phyloP scores from a whole-genome alignment of 2,797 vertebrate genomes.

The Serranus cabrilla region DNA sequence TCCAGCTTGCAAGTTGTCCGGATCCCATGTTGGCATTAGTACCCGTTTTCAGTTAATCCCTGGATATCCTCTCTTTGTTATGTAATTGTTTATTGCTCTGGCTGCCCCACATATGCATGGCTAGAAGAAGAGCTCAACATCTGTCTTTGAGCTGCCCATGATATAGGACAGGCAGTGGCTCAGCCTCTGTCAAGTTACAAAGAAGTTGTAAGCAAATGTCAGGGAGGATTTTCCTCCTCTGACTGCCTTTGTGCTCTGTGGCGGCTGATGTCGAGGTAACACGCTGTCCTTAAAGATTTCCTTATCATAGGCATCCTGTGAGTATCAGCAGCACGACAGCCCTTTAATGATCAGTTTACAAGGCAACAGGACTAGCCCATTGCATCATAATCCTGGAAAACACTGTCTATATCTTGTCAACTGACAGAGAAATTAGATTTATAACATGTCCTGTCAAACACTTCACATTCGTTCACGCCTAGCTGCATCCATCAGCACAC shows the following conservation, averaged over 20 bases:
- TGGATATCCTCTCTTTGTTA: slow-evolving; percentile 72
- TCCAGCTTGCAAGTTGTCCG: slow-evolving; percentile 26
- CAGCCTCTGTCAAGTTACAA: not conserved
- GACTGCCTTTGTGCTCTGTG: slow-evolving; percentile 1
- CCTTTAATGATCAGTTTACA: not conserved
- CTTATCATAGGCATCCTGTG: not conserved
- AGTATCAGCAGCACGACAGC: not conserved
- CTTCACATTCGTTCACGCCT: not conserved
- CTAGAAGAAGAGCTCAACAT: slow-evolving; percentile 49
- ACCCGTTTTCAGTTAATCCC: slow-evolving; percentile 64
- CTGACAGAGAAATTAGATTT: not conserved
- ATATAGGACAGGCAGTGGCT: slow-evolving; percentile 9
- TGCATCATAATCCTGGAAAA: not conserved
- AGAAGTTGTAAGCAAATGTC: slow-evolving; percentile 4
- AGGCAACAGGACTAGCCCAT: not conserved
- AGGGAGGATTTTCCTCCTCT: not conserved
- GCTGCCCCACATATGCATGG: slow-evolving; percentile 46
- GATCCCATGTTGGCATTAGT: slow-evolving; percentile 29
- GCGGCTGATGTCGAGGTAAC: slow-evolving; percentile 3
- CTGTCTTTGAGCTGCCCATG: slow-evolving; percentile 39
- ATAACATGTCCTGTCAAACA: not conserved
- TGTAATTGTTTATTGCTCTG: slow-evolving; percentile 68
- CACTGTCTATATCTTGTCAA: not conserved
- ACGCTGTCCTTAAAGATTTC: slow-evolving; percentile 2
- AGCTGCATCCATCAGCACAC: not conserved